phyloP scores from a whole-genome alignment of 2,113 vertebrate species.

The Dromaius novaehollandiae region DNA sequence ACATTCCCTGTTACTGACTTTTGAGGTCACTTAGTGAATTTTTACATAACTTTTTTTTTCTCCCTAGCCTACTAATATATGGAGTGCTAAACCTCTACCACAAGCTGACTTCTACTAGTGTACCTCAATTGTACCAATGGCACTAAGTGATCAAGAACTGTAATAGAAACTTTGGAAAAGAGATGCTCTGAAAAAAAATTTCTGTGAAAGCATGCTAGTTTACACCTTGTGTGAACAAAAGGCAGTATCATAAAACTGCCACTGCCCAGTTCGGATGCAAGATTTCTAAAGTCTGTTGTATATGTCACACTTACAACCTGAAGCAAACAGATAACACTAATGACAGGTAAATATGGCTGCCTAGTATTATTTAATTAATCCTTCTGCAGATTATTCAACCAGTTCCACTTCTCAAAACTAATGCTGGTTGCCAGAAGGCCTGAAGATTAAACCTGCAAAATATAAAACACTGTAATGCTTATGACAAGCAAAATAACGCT shows the following conservation, averaged over 20 bases:
- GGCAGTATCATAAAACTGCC: neutral
- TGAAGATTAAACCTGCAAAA: neutral
- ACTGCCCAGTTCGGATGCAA: neutral
- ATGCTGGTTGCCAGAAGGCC: neutral
- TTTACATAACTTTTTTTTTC: neutral
- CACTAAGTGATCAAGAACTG: neutral
- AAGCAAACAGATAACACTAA: neutral
- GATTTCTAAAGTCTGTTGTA: neutral
- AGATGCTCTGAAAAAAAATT: neutral
- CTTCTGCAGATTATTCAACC: neutral
- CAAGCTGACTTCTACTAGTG: neutral
- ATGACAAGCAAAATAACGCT: neutral
- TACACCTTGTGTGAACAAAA: neutral
- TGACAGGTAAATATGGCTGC: neutral
- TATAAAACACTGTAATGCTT: neutral
- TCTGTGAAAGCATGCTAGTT: neutral
- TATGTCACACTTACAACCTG: neutral
- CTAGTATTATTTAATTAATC: neutral
- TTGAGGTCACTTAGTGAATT: neutral
- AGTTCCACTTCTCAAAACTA: neutral
- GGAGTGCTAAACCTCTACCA: neutral
- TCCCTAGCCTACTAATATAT: neutral
- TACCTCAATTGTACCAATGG: neutral
- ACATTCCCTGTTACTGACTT: constrained; percentile 6
- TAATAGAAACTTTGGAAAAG: neutral